Evolutionary conservation across 1,140 invertebrate species (phyloP).

Genomic region (Brachystomella parvula): DNA sequence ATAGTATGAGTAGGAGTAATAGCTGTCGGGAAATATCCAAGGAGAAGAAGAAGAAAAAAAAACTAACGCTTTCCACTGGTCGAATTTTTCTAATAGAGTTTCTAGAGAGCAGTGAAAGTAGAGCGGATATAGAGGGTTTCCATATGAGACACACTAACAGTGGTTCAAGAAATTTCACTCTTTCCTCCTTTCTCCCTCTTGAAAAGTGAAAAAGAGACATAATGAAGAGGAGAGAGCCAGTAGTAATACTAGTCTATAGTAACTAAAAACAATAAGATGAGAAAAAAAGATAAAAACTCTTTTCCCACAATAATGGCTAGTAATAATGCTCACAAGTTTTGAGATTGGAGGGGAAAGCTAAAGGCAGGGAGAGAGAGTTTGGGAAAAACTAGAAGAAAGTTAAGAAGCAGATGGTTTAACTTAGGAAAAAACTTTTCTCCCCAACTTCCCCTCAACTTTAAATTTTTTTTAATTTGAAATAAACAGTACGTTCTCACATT

Average conservation of each 20-base stretch:
- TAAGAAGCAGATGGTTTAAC: not conserved
- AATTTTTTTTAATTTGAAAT: conserved; percentile 1
- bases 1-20: not conserved
- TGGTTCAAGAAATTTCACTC: conserved; percentile 4
- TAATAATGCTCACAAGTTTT: not conserved
- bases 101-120: no score
- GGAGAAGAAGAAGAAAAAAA: not conserved
- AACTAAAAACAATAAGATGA: not conserved
- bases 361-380: not conserved
- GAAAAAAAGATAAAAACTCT: not conserved
- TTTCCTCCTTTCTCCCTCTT: not conserved
- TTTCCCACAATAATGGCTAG: not conserved
- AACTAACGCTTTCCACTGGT: not conserved
- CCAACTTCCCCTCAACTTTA: not conserved
- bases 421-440: conserved; percentile 1
- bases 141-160: no score
- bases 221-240: no score
- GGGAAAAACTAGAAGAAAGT: not conserved
- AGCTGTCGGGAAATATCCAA: not conserved
- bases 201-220: not conserved
- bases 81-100: not conserved
- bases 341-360: not conserved
- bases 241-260: no score
- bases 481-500: not conserved
- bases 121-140: no score